Evolutionary conservation across 1,140 invertebrate species (phyloP).

Genomic region (Apis dorsata): DNA sequence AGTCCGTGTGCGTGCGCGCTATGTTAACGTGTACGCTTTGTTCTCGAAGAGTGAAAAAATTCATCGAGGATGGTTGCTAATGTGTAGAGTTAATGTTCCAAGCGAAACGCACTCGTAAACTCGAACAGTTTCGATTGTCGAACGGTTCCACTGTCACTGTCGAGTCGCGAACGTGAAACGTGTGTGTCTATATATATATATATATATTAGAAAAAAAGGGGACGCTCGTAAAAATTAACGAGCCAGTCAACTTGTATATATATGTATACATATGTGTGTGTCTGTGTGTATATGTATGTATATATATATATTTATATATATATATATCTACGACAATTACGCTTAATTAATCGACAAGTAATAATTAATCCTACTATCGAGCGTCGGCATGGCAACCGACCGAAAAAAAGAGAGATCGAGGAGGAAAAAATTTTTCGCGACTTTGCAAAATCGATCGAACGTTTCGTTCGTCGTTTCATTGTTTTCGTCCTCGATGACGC

Average conservation of each 20-base stretch:
- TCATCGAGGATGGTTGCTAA: too few relatives aligned
- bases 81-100: neutral
- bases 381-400: constrained; percentile 10
- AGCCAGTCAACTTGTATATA: constrained; percentile 13
- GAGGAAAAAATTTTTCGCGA: constrained; percentile 18
- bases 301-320: neutral
- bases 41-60: too few relatives aligned
- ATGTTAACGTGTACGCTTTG: too few relatives aligned
- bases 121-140: neutral
- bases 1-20: too few relatives aligned
- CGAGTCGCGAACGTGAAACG: constrained; percentile 44
- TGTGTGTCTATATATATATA: constrained; percentile 19
- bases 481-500: constrained; percentile 60
- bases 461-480: neutral
- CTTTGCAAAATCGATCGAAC: neutral
- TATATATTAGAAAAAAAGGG: constrained; percentile 55
- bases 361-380: constrained; percentile 35
- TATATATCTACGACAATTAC: constrained; percentile 45
- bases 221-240: constrained; percentile 55
- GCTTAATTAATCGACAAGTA: constrained; percentile 47
- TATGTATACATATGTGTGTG: neutral
- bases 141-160: constrained; percentile 19
- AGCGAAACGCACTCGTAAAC: neutral
- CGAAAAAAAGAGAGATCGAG: constrained; percentile 27
- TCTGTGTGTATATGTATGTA: neutral